Conservation (phyloP, 2,888 invertebrate genomes). For the Sturmia bella region DNA sequence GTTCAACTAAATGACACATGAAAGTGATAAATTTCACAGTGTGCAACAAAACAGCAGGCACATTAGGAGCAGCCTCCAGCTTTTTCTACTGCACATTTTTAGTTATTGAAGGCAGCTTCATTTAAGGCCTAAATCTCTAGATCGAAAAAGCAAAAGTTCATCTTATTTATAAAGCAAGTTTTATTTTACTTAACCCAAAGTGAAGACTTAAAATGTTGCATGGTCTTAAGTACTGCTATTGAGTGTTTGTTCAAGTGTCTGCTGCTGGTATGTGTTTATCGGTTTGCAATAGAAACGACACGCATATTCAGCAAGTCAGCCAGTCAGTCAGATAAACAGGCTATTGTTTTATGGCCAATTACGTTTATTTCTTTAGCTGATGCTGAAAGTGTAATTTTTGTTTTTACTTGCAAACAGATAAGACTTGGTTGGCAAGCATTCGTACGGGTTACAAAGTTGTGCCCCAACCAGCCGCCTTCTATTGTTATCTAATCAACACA, state of each 20-base stretch:
- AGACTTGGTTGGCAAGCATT: not conserved
- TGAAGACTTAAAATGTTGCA: constrained; percentile 30
- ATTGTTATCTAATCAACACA: constrained; percentile 65
- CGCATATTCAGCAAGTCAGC: constrained; percentile 59
- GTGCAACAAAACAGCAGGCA: constrained; percentile 62
- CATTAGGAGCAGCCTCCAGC: constrained; percentile 41
- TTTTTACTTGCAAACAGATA: constrained; percentile 4
- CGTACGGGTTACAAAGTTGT: constrained; percentile 39
- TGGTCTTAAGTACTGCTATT: constrained; percentile 27
- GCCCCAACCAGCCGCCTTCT: constrained; percentile 55
- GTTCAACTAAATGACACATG: constrained; percentile 63
- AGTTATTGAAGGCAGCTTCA: constrained; percentile 29
- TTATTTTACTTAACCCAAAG: not conserved
- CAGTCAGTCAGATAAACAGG: too few relatives aligned
- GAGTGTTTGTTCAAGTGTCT: constrained; percentile 7
- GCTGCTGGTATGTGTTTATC: not conserved
- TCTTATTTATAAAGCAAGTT: constrained; percentile 6
- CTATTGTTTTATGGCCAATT: constrained; percentile 9
- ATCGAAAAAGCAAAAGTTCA: constrained; percentile 37
- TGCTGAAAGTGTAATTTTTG: not conserved
- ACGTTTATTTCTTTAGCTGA: constrained; percentile 25
- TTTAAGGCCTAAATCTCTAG: constrained; percentile 19
- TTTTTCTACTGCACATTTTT: constrained; percentile 52
- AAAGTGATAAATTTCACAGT: constrained; percentile 69
- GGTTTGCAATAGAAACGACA: constrained; percentile 40